Conservation (phyloP, 2,797 vertebrate species). For the Petrocephalus sullivani region DNA sequence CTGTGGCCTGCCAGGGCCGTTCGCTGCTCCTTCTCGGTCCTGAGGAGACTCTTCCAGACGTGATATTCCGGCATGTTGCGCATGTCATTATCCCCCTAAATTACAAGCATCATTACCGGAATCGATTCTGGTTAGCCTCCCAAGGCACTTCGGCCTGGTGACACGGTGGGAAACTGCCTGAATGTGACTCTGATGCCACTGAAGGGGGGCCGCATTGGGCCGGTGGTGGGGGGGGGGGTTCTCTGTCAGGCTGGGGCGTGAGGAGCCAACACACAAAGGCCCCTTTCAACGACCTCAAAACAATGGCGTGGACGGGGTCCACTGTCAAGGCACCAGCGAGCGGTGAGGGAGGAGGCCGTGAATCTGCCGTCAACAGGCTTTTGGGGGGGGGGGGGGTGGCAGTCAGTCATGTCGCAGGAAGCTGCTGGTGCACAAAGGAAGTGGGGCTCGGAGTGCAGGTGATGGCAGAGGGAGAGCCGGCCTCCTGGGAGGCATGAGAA, state of each 20-base stretch:
- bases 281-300: not conserved
- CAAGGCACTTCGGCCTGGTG: slow-evolving; percentile 27
- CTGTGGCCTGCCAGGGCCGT: not conserved
- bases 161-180: slow-evolving; percentile 42
- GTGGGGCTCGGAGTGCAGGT: too few relatives aligned
- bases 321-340: not conserved
- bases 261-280: not conserved
- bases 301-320: not conserved
- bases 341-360: not conserved
- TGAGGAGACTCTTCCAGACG: slow-evolving; percentile 46
- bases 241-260: not conserved
- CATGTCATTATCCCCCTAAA: slow-evolving; percentile 64
- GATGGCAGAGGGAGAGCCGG: not conserved
- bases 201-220: slow-evolving; percentile 33
- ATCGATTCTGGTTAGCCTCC: slow-evolving; percentile 61
- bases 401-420: not conserved
- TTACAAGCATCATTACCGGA: slow-evolving; percentile 67
- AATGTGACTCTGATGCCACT: slow-evolving; percentile 54
- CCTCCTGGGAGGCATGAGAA: not conserved
- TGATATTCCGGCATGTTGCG: slow-evolving; percentile 59
- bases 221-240: slow-evolving; percentile 38
- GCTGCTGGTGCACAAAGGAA: not conserved
- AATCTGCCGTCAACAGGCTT: not conserved
- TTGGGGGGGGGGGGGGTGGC: not conserved
- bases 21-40: slow-evolving; percentile 40